Percentiles rank a stretch among this genome's conserved stretches.
Evolutionary conservation across 2,113 vertebrate species (phyloP).

Genomic region (Gymnocephalus cernua): DNA sequence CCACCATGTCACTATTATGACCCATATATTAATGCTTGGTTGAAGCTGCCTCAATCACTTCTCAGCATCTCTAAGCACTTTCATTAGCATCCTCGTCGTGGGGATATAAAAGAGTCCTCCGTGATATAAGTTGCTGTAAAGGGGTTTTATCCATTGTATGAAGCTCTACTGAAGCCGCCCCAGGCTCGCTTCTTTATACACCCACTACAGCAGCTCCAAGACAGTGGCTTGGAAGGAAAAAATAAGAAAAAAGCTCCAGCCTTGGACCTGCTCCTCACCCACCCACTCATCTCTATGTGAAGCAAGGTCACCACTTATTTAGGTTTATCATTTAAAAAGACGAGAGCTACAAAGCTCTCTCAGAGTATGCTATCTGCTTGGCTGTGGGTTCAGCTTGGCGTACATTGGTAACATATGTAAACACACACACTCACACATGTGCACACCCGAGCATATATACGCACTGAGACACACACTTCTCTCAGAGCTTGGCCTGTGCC

Average conservation of each 20-base stretch:
- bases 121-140: constrained; percentile 67
- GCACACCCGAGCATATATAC: constrained; percentile 55
- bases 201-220: constrained; percentile 68
- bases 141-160: constrained; percentile 70
- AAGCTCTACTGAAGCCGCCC: constrained; percentile 59
- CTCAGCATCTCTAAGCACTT: constrained; percentile 69
- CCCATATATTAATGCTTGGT: constrained; percentile 80
- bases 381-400: constrained; percentile 42
- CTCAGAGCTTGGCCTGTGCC: constrained; percentile 76
- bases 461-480: constrained; percentile 28
- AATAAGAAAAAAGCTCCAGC: constrained; percentile 45
- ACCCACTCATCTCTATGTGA: constrained; percentile 71
- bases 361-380: constrained; percentile 46
- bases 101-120: constrained; percentile 70
- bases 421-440: constrained; percentile 64
- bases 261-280: constrained; percentile 76
- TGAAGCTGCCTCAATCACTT: constrained; percentile 75
- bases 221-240: constrained; percentile 49
- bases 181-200: constrained; percentile 66
- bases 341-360: constrained; percentile 34
- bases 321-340: constrained; percentile 68
- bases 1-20: constrained; percentile 81
- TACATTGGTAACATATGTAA: constrained; percentile 79
- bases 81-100: constrained; percentile 69
- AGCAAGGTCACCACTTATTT: constrained; percentile 70